Percentiles rank a stretch among this genome's conserved stretches.
Evolutionary conservation across 1,140 invertebrate genomes (phyloP).

Genomic region (Cherax quadricarinatus): DNA sequence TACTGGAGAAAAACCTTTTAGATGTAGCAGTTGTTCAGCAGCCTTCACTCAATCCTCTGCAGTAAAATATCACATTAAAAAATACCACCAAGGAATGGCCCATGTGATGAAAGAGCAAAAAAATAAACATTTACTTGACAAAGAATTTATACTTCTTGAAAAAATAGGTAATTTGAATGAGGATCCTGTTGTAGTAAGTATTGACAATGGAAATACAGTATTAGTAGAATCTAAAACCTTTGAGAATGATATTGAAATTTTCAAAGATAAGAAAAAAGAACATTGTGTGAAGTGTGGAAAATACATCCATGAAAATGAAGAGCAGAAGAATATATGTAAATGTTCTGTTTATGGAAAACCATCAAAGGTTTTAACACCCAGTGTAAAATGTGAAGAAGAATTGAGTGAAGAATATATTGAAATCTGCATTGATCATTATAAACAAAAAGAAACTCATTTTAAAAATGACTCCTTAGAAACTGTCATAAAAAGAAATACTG

Average conservation of each 20-base stretch:
- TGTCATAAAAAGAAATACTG: neutral
- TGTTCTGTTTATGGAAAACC: neutral
- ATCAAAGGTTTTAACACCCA: neutral
- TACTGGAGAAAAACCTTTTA: constrained; percentile 42
- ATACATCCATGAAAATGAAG: neutral
- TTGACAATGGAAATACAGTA: neutral
- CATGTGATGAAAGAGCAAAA: constrained; percentile 5
- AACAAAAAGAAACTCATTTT: neutral
- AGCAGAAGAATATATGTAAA: neutral
- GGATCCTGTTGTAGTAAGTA: neutral
- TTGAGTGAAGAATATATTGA: neutral
- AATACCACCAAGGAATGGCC: constrained; percentile 15
- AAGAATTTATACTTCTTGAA: neutral
- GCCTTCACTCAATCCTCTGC: constrained; percentile 38
- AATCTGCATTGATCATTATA: neutral
- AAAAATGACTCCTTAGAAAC: neutral
- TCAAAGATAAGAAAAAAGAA: neutral
- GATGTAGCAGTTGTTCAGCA: constrained; percentile 14
- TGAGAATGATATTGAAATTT: neutral
- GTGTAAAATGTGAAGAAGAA: neutral
- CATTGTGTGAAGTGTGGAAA: neutral
- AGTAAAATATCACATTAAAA: constrained; percentile 27
- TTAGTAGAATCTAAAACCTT: neutral
- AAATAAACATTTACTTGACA: neutral
- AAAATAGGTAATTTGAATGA: neutral